A percentile compares a stretch with the other conserved stretches of the same genome.
These are phyloP conservation scores for Brenthis ino DNA, from an alignment of 2,888 invertebrate genomes.

Conservation along the genomic window DNA sequence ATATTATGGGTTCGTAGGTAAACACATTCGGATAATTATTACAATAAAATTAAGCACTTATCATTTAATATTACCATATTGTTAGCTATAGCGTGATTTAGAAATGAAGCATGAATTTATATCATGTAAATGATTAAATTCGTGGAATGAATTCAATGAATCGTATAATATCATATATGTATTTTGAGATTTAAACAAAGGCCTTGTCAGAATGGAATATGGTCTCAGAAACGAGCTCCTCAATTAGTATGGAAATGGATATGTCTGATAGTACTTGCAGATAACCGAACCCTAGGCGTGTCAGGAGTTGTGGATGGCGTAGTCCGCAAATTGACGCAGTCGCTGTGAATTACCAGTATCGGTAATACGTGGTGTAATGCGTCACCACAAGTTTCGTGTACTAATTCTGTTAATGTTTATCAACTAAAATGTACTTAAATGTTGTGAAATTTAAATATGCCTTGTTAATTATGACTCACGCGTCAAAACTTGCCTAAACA, in stretches of 20 bases:
- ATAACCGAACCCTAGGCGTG: slow-evolving; percentile 34
- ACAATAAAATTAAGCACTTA: too few species aligned
- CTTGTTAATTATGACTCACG: too few species aligned
- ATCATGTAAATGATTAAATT: background rate
- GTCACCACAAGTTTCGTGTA: slow-evolving; percentile 24
- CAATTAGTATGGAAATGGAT: slow-evolving; percentile 37
- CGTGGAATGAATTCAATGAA: background rate
- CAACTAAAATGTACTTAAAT: background rate
- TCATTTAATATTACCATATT: background rate
- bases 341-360: slow-evolving; percentile 29
- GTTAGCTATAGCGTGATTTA: background rate
- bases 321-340: slow-evolving; percentile 37
- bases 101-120: background rate
- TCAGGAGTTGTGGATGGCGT: slow-evolving; percentile 28
- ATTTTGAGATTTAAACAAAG: background rate
- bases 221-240: slow-evolving; percentile 27
- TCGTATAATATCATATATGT: background rate
- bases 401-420: slow-evolving; percentile 17
- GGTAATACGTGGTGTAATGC: slow-evolving; percentile 24
- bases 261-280: slow-evolving; percentile 30
- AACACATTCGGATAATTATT: too few species aligned
- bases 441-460: too few species aligned
- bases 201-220: slow-evolving; percentile 13
- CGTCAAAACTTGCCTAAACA: too few species aligned
- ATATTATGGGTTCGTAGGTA: too few species aligned